phyloP scores from a whole-genome alignment of 2,113 vertebrate species.

The Sisor rabdophorus region DNA sequence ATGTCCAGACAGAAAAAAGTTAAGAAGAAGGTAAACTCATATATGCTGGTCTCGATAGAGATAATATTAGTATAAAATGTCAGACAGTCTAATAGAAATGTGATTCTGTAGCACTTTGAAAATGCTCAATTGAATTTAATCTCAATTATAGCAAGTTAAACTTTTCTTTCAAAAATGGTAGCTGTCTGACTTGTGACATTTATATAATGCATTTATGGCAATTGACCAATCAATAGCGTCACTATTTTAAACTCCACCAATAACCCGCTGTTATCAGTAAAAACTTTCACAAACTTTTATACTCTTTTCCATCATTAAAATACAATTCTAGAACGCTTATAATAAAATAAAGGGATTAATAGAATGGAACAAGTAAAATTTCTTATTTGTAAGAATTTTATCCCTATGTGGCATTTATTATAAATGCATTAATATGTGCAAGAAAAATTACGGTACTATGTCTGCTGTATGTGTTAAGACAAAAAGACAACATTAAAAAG shows the following conservation, averaged over 20 bases:
- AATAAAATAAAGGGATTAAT: too few species aligned
- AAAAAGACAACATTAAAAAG: too few species aligned
- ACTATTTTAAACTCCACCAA: not conserved
- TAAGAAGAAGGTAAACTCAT: not conserved
- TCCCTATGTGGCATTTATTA: too few species aligned
- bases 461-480: too few species aligned
- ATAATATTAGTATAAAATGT: not conserved
- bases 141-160: conserved; percentile 4
- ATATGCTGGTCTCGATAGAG: not conserved
- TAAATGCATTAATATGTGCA: too few species aligned
- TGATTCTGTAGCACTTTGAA: not conserved
- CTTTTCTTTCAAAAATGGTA: not conserved
- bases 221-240: not conserved
- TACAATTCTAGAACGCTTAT: too few species aligned
- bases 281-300: not conserved
- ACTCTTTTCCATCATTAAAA: too few species aligned
- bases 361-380: too few species aligned
- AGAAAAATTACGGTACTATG: too few species aligned
- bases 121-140: not conserved
- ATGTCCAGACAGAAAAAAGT: not conserved
- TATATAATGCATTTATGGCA: not conserved
- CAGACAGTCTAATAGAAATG: conserved; percentile 13
- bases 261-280: not conserved
- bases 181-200: not conserved
- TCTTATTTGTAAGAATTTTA: too few species aligned